These are phyloP conservation scores for Simalia tracyae DNA, from an alignment of 2,797 vertebrate species.

Conservation along the genomic window DNA sequence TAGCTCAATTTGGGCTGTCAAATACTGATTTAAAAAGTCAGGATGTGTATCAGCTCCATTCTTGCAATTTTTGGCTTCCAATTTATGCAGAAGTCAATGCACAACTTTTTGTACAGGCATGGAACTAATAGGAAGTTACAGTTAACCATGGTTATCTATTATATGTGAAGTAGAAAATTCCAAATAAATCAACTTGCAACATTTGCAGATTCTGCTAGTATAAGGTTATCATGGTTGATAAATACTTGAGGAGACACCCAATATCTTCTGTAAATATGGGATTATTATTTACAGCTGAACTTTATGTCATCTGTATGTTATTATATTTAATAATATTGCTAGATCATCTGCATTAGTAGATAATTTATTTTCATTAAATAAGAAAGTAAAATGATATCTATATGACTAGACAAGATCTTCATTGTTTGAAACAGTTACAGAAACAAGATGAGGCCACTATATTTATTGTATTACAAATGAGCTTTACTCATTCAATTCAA, in stretches of 20 bases:
- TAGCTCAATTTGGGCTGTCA: neutral
- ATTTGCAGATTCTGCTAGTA: neutral
- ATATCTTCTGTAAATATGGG: neutral
- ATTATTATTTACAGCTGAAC: neutral
- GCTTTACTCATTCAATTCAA: neutral
- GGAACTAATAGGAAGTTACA: neutral
- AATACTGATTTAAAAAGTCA: neutral
- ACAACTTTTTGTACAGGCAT: neutral
- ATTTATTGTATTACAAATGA: neutral
- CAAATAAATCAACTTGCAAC: neutral
- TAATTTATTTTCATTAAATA: neutral
- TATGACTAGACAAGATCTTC: neutral
- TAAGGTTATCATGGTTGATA: neutral
- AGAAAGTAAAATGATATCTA: neutral
- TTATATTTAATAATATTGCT: neutral
- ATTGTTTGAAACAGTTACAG: neutral
- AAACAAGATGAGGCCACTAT: neutral
- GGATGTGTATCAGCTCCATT: neutral
- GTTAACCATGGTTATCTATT: neutral
- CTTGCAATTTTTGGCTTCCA: neutral
- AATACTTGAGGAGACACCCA: neutral
- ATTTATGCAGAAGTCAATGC: neutral
- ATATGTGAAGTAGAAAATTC: neutral
- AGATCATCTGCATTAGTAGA: neutral
- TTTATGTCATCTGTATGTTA: neutral